A percentile compares a stretch with the other conserved stretches of the same genome.
Conservation (phyloP, 2,888 invertebrate species). For the Drosophila borborema region DNA sequence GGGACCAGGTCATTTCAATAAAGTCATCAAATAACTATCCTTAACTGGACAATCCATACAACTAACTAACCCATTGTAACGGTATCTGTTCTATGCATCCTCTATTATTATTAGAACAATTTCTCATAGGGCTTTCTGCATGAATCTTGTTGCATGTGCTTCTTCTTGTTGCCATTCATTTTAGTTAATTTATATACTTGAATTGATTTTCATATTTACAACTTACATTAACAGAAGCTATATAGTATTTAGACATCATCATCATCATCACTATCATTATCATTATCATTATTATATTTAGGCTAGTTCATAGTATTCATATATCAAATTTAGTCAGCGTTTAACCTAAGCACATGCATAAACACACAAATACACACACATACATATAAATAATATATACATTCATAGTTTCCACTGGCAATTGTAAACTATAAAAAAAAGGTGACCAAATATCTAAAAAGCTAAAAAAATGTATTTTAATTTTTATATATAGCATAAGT, state of each 20-base stretch:
- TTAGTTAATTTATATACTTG: slow-evolving; percentile 29
- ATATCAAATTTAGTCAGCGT: slow-evolving; percentile 31
- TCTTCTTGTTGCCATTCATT: slow-evolving; percentile 23
- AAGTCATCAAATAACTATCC: slow-evolving; percentile 35
- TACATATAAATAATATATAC: neutral
- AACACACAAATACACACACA: slow-evolving; percentile 33
- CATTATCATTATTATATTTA: slow-evolving; percentile 25
- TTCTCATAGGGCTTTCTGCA: slow-evolving; percentile 24
- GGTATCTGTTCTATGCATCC: slow-evolving; percentile 59
- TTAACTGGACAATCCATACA: slow-evolving; percentile 21
- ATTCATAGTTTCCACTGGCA: slow-evolving; percentile 37
- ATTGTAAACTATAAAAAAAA: neutral
- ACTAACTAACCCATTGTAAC: slow-evolving; percentile 63
- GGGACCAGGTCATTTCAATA: slow-evolving; percentile 46
- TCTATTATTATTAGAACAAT: slow-evolving; percentile 1
- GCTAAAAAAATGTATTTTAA: neutral
- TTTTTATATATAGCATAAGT: neutral
- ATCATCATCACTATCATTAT: slow-evolving; percentile 25
- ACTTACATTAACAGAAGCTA: slow-evolving; percentile 31
- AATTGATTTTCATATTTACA: slow-evolving; percentile 16
- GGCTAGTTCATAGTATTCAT: slow-evolving; percentile 32
- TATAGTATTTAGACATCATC: slow-evolving; percentile 5
- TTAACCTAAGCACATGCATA: slow-evolving; percentile 54
- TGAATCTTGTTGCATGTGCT: slow-evolving; percentile 66
- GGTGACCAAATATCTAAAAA: neutral